Evolutionary conservation across 1,140 invertebrate genomes (phyloP).

Genomic region (Tribolium madens): DNA sequence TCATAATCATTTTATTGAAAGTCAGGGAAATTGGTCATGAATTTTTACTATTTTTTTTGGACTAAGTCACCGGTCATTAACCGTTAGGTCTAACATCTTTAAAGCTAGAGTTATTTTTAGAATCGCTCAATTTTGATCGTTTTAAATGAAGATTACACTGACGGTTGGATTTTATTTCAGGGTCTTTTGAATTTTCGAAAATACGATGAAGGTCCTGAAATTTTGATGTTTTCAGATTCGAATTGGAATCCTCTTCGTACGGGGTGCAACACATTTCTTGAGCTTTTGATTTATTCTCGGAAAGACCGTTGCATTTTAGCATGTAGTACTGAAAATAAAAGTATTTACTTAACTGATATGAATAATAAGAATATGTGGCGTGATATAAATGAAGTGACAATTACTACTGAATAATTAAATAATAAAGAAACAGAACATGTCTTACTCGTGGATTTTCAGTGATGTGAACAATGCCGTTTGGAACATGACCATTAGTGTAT

Average conservation of each 20-base stretch:
- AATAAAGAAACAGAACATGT: no score
- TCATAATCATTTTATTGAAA: constrained; percentile 7
- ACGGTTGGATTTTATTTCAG: constrained; percentile 6
- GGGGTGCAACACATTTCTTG: constrained; percentile 6
- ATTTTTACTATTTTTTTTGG: constrained; percentile 18
- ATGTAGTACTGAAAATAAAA: constrained; percentile 53
- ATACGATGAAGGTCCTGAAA: constrained; percentile 52
- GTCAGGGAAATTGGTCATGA: constrained; percentile 12
- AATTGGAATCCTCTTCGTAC: constrained; percentile 60
- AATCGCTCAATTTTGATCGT: neutral
- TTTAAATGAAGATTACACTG: constrained; percentile 10
- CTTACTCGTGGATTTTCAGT: constrained; percentile 71
- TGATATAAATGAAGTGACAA: no score
- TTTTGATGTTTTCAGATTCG: constrained; percentile 56
- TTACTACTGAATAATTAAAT: no score
- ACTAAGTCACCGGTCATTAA: constrained; percentile 14
- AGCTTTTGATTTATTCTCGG: constrained; percentile 48
- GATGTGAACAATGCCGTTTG: constrained; percentile 66
- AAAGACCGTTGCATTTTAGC: constrained; percentile 52
- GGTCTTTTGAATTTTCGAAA: constrained; percentile 48
- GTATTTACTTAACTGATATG: no score
- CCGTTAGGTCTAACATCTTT: constrained; percentile 27
- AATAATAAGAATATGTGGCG: no score
- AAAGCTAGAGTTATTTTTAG: constrained; percentile 20
- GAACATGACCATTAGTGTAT: constrained; percentile 65